Base-by-base conservation (phyloP, 2,113 vertebrate genomes). In the Hippocampus guttulatus region DNA sequence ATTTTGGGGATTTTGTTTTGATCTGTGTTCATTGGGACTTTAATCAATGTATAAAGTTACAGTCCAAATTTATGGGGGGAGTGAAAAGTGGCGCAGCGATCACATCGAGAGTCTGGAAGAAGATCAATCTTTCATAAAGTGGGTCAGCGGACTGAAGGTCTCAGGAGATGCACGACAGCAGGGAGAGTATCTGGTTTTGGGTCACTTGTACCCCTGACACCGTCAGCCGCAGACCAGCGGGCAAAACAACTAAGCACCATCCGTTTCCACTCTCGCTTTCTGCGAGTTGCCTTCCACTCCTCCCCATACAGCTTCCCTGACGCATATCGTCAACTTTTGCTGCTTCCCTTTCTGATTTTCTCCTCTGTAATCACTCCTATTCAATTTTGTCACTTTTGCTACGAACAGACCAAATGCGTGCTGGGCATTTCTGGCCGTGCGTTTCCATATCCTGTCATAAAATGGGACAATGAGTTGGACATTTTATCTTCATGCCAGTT, bases 51-150 rank as follows among this genome's bases (percentile, higher is more conserved):
- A 38, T 38, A 8, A 61, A 33, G 58, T 86, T 81, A 14, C n/a
- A 72, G 49, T 79, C 30, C n/a, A 75, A 67, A 75, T 72, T 54
- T 75, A 45, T 33, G 51, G 69, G 61, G 61, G 41, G 70, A 61
- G 67, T 67, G 62, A 78, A 75, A 86, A 74, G 75, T 80, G 77
- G 64, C 58, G 81, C 71, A 88, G 76, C 80, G 85, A 83, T 90
- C 83, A 87, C 49, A 77, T 85, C 85, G 76, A 88, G 69, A 71
- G 74, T 69, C 84, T 89, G 88, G 88, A 89, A 79, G 62, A 79
- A 81, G 87, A 90, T 90, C 86, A 90, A 82, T 88, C 84, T 78
- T 75, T 77, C n/a, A 77, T 65, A 75, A 92, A 91, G 85, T 79
- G 84, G 91, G 91, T 87, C 91, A 91, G 73, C 77, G 82, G 79